Conservation (phyloP, 2,797 vertebrate species). For the Falco peregrinus region DNA sequence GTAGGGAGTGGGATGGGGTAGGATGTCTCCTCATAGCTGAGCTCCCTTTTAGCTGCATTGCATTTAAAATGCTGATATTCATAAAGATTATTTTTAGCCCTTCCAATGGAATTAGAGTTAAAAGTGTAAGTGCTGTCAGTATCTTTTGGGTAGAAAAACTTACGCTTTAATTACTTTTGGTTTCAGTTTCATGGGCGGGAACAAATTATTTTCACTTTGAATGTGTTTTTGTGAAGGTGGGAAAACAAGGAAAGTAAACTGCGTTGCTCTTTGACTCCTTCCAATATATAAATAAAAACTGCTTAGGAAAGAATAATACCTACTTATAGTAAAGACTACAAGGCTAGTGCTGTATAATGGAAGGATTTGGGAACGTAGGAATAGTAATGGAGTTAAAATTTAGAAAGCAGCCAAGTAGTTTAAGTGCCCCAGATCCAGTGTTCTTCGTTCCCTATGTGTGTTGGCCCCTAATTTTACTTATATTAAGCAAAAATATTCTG, state of each 20-base stretch:
- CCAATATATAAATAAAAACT: not conserved
- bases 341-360: not conserved
- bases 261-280: not conserved
- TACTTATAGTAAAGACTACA: not conserved
- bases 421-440: not conserved
- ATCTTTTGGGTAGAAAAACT: not conserved
- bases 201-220: conserved; percentile 34
- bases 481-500: not conserved
- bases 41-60: not conserved
- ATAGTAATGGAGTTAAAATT: not conserved
- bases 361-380: not conserved
- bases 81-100: not conserved
- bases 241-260: conserved; percentile 39
- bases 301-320: not conserved
- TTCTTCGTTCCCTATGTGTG: not conserved
- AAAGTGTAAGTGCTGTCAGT: not conserved
- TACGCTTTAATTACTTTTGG: conserved; percentile 28
- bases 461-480: not conserved
- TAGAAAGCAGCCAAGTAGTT: not conserved
- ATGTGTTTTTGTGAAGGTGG: conserved; percentile 53
- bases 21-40: not conserved
- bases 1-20: not conserved
- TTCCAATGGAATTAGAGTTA: not conserved
- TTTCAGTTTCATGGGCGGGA: conserved; percentile 35
- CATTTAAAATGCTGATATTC: not conserved